phyloP scores from a whole-genome alignment of 2,888 invertebrate species.

The Monoplex corrugatus region DNA sequence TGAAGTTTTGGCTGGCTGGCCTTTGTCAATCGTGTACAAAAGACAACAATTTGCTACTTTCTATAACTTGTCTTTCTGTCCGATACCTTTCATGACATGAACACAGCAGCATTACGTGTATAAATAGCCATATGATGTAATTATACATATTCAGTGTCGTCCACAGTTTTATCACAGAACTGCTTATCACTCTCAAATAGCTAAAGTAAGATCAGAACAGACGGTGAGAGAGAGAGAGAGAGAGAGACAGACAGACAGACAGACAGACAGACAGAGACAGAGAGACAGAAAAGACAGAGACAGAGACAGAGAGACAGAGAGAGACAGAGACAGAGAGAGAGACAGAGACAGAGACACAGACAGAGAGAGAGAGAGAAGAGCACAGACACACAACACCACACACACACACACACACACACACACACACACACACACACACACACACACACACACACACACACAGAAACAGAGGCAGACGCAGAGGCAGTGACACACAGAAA shows the following conservation, averaged over 20 bases:
- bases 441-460: not conserved
- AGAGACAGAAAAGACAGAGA: too few relatives aligned
- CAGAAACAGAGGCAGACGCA: too few relatives aligned
- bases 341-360: not conserved
- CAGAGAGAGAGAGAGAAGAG: not conserved
- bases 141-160: too few relatives aligned
- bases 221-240: not conserved
- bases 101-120: too few relatives aligned
- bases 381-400: not conserved
- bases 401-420: slow-evolving; percentile 28
- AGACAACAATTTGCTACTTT: too few relatives aligned
- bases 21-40: too few relatives aligned
- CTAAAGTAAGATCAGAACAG: not conserved
- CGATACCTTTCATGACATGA: too few relatives aligned
- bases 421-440: slow-evolving; percentile 26
- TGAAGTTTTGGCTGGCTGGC: too few relatives aligned
- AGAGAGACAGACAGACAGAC: not conserved
- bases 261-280: slow-evolving; percentile 20
- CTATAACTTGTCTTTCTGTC: too few relatives aligned
- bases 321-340: not conserved
- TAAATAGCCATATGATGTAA: too few relatives aligned
- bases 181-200: not conserved
- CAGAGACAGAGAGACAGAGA: not conserved
- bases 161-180: slow-evolving; percentile 14
- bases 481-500: too few relatives aligned